Conservation (phyloP, 2,113 vertebrate species). For the Phyllostomus hastatus region DNA sequence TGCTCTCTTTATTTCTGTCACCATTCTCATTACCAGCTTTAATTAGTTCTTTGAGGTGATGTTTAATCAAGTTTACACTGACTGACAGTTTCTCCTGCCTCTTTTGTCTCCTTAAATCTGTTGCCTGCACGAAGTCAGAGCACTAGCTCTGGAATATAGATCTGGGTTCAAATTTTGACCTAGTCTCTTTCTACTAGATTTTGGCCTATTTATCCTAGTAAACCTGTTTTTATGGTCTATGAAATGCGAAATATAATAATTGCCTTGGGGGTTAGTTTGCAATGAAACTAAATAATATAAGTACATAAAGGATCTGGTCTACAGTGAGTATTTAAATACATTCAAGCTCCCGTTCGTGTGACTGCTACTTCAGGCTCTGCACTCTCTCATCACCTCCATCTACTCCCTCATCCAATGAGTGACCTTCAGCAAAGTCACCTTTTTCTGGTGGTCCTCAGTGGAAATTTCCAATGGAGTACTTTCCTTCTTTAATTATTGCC, state of each 20-base stretch:
- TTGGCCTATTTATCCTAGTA: background rate
- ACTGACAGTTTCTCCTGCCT: background rate
- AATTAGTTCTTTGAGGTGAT: constrained; percentile 36
- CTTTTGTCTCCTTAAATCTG: background rate
- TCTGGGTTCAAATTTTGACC: background rate
- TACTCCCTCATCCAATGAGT: background rate
- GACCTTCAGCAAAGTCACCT: background rate
- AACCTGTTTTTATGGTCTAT: background rate
- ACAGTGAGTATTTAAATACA: background rate
- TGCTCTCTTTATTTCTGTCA: background rate
- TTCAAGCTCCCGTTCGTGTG: background rate
- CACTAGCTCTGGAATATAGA: background rate
- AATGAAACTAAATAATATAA: background rate
- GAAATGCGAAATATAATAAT: background rate
- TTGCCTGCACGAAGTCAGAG: background rate
- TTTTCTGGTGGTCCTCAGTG: background rate
- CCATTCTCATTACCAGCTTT: constrained; percentile 1
- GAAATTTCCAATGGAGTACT: background rate
- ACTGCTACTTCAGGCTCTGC: background rate
- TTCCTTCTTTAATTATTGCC: background rate
- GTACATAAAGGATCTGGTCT: background rate
- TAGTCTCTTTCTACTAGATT: background rate
- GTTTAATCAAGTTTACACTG: constrained; percentile 22
- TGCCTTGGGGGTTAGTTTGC: background rate
- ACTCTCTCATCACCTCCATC: background rate